phyloP scores from a whole-genome alignment of 2,797 vertebrate genomes.

The Crypturellus tataupa region DNA sequence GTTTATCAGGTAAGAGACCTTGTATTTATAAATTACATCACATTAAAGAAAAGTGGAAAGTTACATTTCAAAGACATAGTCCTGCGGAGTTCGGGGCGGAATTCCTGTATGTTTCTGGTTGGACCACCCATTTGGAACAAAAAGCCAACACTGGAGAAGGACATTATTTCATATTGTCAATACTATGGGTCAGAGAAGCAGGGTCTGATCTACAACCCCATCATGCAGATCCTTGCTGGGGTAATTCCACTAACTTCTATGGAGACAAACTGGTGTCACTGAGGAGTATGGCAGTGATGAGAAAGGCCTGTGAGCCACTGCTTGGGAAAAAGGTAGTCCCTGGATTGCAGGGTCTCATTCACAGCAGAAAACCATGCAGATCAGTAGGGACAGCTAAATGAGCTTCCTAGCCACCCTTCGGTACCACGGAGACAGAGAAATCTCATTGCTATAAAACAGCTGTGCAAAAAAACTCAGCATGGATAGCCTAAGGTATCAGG shows the following conservation, averaged over 20 bases:
- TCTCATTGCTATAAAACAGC: neutral
- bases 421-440: neutral
- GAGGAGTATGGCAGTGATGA: neutral
- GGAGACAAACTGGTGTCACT: accelerated
- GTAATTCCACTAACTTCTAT: neutral
- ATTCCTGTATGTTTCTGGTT: neutral
- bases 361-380: neutral
- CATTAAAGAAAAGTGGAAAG: neutral
- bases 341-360: neutral
- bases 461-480: neutral
- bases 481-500: neutral
- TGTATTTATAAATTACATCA: neutral
- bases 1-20: neutral
- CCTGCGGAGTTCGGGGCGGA: neutral
- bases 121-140: neutral
- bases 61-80: neutral
- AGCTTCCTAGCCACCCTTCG: neutral
- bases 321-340: neutral
- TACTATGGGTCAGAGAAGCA: neutral
- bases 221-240: neutral
- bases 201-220: neutral
- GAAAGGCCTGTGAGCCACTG: neutral
- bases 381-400: neutral
- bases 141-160: neutral
- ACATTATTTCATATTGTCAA: neutral